Evolutionary conservation across 2,113 vertebrate species (phyloP).

Genomic region (Capricornis sumatraensis): DNA sequence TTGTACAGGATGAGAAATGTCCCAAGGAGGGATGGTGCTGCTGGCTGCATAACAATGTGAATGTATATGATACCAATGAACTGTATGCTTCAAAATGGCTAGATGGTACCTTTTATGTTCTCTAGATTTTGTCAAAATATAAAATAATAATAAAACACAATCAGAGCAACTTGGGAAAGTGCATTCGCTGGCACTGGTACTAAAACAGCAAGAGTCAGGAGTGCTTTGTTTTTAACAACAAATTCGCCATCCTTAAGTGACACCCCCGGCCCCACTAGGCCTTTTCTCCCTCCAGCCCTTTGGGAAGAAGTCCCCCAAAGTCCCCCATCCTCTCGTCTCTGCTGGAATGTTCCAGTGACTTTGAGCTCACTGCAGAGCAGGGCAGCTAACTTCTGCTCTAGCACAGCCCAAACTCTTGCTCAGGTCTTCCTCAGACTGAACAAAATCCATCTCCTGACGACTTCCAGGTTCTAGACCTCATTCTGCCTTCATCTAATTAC

Average conservation of each 20-base stretch:
- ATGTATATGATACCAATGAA: neutral
- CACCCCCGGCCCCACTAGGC: neutral
- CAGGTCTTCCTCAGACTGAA: neutral
- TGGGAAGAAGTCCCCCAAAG: neutral
- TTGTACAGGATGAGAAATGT: neutral
- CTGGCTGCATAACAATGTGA: neutral
- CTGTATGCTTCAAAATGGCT: neutral
- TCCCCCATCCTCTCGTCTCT: neutral
- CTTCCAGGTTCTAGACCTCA: neutral
- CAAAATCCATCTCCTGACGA: neutral
- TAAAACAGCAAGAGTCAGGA: neutral
- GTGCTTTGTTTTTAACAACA: neutral
- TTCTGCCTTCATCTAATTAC: neutral
- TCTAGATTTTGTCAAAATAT: neutral
- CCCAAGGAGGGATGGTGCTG: neutral
- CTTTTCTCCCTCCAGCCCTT: neutral
- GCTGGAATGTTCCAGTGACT: neutral
- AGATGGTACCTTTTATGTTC: neutral
- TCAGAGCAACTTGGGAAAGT: neutral
- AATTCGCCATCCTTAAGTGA: accelerated
- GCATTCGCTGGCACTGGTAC: neutral
- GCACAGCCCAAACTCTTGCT: neutral
- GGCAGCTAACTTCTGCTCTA: neutral
- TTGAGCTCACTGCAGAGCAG: neutral
- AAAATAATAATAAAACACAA: neutral